Conservation (phyloP, 2,888 invertebrate genomes). For the Neocrepidodera transversa region DNA sequence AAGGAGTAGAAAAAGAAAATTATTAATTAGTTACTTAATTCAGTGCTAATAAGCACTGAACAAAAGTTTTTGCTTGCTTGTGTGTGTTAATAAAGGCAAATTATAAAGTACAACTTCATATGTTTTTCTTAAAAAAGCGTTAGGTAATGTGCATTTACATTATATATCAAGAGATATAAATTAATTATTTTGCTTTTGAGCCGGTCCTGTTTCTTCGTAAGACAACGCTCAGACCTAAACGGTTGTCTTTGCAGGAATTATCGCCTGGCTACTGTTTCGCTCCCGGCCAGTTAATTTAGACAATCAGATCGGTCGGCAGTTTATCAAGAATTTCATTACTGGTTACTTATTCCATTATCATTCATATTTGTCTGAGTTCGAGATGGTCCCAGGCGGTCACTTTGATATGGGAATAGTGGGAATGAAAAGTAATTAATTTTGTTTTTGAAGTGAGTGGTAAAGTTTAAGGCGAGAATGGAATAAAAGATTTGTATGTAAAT, state of each 20-base stretch:
- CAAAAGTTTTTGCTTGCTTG: too few species aligned
- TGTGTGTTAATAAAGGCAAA: too few species aligned
- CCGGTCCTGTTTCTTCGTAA: neutral
- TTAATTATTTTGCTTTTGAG: too few species aligned
- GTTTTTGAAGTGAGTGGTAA: neutral
- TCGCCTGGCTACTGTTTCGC: constrained; percentile 6
- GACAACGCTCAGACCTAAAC: neutral
- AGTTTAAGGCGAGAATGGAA: neutral
- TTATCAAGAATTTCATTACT: constrained; percentile 11
- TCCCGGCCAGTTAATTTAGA: constrained; percentile 11
- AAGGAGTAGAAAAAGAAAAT: too few species aligned
- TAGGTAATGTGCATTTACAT: too few species aligned
- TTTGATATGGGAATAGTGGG: neutral
- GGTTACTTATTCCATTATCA: constrained; percentile 13
- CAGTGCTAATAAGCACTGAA: too few species aligned
- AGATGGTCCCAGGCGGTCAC: neutral
- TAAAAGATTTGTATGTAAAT: neutral
- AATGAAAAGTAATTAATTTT: neutral
- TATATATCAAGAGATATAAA: too few species aligned
- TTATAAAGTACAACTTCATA: too few species aligned
- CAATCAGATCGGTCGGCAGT: constrained; percentile 4
- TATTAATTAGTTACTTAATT: too few species aligned
- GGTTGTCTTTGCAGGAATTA: constrained; percentile 11
- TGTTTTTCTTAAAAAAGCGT: too few species aligned
- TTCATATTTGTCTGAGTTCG: constrained; percentile 7